Conservation (phyloP, 1,140 invertebrate species). For the Microplitis mediator region DNA sequence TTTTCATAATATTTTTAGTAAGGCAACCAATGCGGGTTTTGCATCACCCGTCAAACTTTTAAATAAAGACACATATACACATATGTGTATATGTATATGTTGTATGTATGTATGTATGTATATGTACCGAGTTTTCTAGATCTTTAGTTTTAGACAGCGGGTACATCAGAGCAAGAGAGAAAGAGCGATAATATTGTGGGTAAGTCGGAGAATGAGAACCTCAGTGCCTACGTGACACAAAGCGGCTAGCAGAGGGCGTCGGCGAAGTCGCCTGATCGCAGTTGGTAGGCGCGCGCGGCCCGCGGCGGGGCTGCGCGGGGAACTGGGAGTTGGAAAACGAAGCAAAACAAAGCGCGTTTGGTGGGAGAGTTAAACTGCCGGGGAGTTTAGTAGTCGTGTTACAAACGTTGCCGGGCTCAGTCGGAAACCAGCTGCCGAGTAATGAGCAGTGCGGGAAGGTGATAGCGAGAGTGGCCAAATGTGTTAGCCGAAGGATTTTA, state of each 20-base stretch:
- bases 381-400: conserved; percentile 34
- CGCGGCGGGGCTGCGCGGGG: not conserved
- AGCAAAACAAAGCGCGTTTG: not conserved
- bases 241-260: conserved; percentile 41
- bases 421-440: conserved; percentile 61
- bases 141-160: too few species aligned
- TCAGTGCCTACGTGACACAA: conserved; percentile 43
- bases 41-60: not conserved
- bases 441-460: conserved; percentile 59
- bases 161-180: not conserved
- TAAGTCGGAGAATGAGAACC: conserved; percentile 18
- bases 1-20: not conserved
- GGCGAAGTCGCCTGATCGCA: conserved; percentile 38
- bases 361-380: not conserved
- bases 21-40: not conserved
- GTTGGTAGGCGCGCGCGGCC: not conserved
- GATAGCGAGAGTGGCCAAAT: conserved; percentile 53
- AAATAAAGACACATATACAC: too few species aligned
- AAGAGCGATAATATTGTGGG: too few species aligned
- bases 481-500: conserved; percentile 58
- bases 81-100: too few species aligned
- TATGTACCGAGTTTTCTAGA: not conserved
- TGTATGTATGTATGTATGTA: too few species aligned
- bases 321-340: not conserved
- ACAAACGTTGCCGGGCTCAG: conserved; percentile 53